Percentiles rank a stretch among this genome's conserved stretches.
These are phyloP conservation scores for Nematolebias whitei DNA, from an alignment of 2,113 vertebrate genomes.

Conservation along the genomic window DNA sequence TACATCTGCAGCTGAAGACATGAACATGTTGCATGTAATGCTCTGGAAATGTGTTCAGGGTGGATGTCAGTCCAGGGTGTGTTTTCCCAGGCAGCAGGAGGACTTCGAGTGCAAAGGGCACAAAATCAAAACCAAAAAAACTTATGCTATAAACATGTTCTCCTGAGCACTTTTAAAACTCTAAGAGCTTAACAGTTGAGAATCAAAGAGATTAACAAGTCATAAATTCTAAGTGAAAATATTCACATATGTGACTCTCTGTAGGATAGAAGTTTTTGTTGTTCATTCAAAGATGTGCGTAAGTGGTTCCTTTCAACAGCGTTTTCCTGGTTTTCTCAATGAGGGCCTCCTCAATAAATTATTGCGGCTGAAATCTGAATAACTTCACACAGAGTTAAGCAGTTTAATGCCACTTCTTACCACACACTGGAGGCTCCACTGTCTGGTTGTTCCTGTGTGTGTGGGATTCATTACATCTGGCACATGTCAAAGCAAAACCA, in stretches of 20 bases:
- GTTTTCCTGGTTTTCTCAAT: constrained; percentile 25
- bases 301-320: constrained; percentile 37
- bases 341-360: constrained; percentile 3
- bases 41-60: constrained; percentile 61
- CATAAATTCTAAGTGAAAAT: constrained; percentile 67
- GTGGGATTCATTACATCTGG: constrained; percentile 63
- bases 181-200: constrained; percentile 41
- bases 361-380: constrained; percentile 11
- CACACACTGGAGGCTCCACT: constrained; percentile 32
- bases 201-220: constrained; percentile 73
- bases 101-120: constrained; percentile 41
- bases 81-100: constrained; percentile 35
- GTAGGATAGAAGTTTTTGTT: constrained; percentile 42
- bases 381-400: constrained; percentile 30
- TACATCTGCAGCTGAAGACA: constrained; percentile 50
- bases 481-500: constrained; percentile 51
- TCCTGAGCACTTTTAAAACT: constrained; percentile 45
- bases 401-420: constrained; percentile 46
- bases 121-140: constrained; percentile 15
- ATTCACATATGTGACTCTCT: constrained; percentile 49
- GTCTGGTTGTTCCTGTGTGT: constrained; percentile 55
- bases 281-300: constrained; percentile 39
- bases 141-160: constrained; percentile 39
- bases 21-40: constrained; percentile 52
- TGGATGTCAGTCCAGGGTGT: constrained; percentile 32